Base-by-base conservation (phyloP, 2,888 invertebrate genomes). In the Cremastinae sp. region DNA sequence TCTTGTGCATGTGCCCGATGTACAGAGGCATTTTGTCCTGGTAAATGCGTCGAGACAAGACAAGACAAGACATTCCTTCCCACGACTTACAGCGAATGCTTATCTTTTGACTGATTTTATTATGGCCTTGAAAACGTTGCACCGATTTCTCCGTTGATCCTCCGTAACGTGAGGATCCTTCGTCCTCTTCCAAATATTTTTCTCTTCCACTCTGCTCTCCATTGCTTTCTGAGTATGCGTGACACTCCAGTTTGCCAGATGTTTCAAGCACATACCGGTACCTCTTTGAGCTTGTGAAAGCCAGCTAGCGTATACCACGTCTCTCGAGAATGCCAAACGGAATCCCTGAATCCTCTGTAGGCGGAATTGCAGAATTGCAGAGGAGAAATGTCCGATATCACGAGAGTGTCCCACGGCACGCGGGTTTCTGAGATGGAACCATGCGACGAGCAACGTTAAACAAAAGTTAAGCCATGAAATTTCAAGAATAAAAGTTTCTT, bases 281-380 rank as follows among this genome's bases (percentile, higher is more conserved):
- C 71, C 68, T 75, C 68, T 61, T 73, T 43, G 45, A 53, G 39
- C 47, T 43, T 51, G 14, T 56, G 58, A 70, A 78, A 74, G 56
- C 28, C 9, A 49, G 59, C n/a, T 37, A 58, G 12, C 43, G 51
- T 22, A 71, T 35, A 43, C 35, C 28, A 83, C 83, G 84, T 83
- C 84, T 80, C 83, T 75, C 62, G 83, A 83, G 85, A 85, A 86
- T 86, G 84, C 83, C 80, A 83, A 84, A 85, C 82, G 83, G 86
- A 83, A 87, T 85, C 83, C 82, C 83, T 79, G 81, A 83, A 83
- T 84, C 82, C 84, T 55, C 55, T 80, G 81, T 82, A 80, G 80
- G 81, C 78, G 80, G 80, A 80, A 81, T 80, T 82, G 81, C 78
- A 79, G 80, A 80, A 81, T 80, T 82, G 80, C 78, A 78, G 80